These are phyloP conservation scores for Xestia xanthographa DNA, from an alignment of 2,888 invertebrate species.

Conservation along the genomic window DNA sequence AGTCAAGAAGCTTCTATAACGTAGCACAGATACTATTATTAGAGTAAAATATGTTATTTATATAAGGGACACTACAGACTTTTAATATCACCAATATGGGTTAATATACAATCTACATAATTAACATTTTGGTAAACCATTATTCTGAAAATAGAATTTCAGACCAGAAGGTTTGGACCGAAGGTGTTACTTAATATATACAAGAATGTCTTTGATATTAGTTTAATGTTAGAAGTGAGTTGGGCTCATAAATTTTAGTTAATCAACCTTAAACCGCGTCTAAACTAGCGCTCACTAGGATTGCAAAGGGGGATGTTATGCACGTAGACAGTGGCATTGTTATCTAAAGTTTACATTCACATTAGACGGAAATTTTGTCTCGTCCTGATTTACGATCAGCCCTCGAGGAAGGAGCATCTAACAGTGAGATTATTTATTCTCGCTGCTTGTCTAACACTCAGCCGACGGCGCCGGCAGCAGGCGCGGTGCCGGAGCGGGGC, in stretches of 20 bases:
- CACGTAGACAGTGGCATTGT: constrained; percentile 80
- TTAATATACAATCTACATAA: constrained; percentile 38
- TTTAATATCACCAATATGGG: constrained; percentile 21
- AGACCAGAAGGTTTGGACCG: constrained; percentile 32
- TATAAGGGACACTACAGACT: constrained; percentile 6
- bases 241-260: constrained; percentile 66
- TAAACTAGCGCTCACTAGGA: constrained; percentile 79
- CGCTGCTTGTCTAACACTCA: constrained; percentile 78
- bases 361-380: constrained; percentile 85
- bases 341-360: constrained; percentile 85
- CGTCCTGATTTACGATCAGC: constrained; percentile 84
- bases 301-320: constrained; percentile 76
- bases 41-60: constrained; percentile 19
- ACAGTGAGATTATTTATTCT: constrained; percentile 85
- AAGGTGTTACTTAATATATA: constrained; percentile 55
- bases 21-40: background rate
- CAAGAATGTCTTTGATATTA: constrained; percentile 55
- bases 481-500: constrained; percentile 31
- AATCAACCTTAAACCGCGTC: constrained; percentile 77
- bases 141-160: constrained; percentile 43
- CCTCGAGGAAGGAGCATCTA: constrained; percentile 80
- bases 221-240: constrained; percentile 50
- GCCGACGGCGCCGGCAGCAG: constrained; percentile 40
- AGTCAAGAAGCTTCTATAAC: background rate
- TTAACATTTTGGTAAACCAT: constrained; percentile 52